Base-by-base conservation (phyloP, 2,797 vertebrate species). In the Podargus strigoides region DNA sequence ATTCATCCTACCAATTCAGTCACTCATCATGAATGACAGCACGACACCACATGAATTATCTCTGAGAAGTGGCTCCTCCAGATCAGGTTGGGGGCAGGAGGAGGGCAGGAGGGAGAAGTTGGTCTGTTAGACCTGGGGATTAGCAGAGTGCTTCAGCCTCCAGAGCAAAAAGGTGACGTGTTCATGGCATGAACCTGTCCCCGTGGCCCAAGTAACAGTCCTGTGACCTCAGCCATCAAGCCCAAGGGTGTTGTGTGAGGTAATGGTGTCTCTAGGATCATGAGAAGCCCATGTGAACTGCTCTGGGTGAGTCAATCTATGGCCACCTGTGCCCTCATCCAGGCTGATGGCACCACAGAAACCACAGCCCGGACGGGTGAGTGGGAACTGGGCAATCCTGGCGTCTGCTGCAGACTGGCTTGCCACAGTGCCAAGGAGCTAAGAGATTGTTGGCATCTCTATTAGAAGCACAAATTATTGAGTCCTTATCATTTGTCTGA, bases 61-160 rank as follows among this genome's bases (percentile, higher is more conserved):
- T 37, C 52, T 90, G 95, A 84, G 73, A 36, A 69, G 66, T 12
- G 34, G 70, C 64, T 75, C 63, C 87, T 81, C 64, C 84, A 70
- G 84, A 91, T 74, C 89, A 81, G 44, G 84, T 37, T 66, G 63
- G 89, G 95, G 96, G 96, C 90, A 92, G 0, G 19, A 84, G 37
- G 55, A 88, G 90, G 95, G 85, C 96, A 96, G 62, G 39, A 68
- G 70, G 69, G 91, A 94, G 79, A 92, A 37, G 68, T 12, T 75
- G 76, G 59, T 23, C 76, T 70, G 1, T 42, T 56, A 75, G 82
- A 73, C 73, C 50, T 58, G 53, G 30, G 83, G 49, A 78, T 81
- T 44, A 75, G 75, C 66, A 59, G 49, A 47, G 42, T 7, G 30
- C 32, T 74, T 81, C 39, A 41, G 78, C 60, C 47, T 52, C 42